A percentile compares a stretch with the other conserved stretches of the same genome.
Conservation (phyloP, 64 coral and sea anemone genomes). For the Anthopleura sola region DNA sequence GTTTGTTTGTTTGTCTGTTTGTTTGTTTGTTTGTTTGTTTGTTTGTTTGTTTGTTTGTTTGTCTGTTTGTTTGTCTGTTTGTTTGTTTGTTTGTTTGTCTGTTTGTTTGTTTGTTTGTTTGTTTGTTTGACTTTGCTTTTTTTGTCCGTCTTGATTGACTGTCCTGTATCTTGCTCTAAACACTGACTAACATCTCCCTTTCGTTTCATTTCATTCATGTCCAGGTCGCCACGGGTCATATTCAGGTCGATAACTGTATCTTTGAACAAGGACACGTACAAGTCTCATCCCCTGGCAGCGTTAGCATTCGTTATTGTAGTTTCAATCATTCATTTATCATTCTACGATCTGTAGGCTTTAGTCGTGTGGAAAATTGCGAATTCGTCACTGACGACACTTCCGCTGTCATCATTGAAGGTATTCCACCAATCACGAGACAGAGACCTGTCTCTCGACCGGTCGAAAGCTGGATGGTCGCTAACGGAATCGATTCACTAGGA, state of each 20-base stretch:
- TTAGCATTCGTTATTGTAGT: conserved; percentile 74
- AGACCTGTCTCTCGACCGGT: conserved; percentile 65
- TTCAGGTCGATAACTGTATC: conserved; percentile 85
- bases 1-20: too few relatives aligned
- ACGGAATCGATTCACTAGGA: conserved; percentile 52
- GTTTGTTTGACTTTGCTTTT: too few relatives aligned
- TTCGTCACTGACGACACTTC: conserved; percentile 87
- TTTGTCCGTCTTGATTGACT: too few relatives aligned
- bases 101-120: too few relatives aligned
- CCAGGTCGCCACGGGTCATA: conserved; percentile 81
- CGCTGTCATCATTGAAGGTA: conserved; percentile 79
- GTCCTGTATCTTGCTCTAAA: too few relatives aligned
- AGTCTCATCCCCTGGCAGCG: conserved; percentile 77
- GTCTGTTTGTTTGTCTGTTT: too few relatives aligned
- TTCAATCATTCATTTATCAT: conserved; percentile 79
- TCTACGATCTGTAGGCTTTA: conserved; percentile 64
- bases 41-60: too few relatives aligned
- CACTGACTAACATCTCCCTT: not conserved
- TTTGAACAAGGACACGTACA: conserved; percentile 89
- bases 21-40: too few relatives aligned
- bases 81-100: too few relatives aligned
- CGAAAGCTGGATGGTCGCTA: conserved; percentile 60
- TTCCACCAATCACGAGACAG: conserved; percentile 72
- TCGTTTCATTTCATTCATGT: too few relatives aligned
- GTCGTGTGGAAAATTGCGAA: conserved; percentile 89